Percentiles rank a stretch among this genome's conserved stretches.
Evolutionary conservation across 2,113 vertebrate genomes (phyloP).

Genomic region (Tyrannus savana): DNA sequence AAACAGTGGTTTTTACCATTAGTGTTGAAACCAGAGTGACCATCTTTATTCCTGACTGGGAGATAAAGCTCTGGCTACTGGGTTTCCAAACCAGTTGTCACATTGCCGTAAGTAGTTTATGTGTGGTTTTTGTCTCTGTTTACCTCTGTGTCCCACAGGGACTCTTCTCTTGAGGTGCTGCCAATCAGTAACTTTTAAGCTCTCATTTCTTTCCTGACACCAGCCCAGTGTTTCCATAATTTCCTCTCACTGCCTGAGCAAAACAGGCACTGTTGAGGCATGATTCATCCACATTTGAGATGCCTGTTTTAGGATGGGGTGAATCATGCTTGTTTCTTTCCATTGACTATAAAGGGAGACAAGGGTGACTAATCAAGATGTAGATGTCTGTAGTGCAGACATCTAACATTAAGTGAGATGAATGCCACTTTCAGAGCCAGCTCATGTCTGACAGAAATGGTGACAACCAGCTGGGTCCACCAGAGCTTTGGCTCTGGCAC

Average conservation of each 20-base stretch:
- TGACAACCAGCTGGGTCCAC: slow-evolving; percentile 10
- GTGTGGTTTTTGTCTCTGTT: fast-evolving
- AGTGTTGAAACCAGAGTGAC: background rate
- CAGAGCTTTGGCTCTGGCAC: background rate
- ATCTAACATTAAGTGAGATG: background rate
- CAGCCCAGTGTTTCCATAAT: background rate
- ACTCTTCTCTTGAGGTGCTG: background rate
- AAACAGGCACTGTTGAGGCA: background rate
- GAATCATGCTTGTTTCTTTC: slow-evolving; percentile 30
- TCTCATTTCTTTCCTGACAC: background rate
- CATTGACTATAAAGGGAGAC: slow-evolving; percentile 21
- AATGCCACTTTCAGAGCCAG: background rate
- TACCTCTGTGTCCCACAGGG: background rate
- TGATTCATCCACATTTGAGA: slow-evolving; percentile 35
- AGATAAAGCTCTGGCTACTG: background rate
- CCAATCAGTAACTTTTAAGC: background rate
- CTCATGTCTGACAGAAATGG: background rate
- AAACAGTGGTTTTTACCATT: background rate
- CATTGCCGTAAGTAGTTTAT: background rate
- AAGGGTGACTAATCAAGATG: slow-evolving; percentile 20
- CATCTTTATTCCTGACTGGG: background rate
- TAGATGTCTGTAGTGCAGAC: slow-evolving; percentile 26
- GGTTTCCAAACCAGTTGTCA: background rate
- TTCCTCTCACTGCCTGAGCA: background rate
- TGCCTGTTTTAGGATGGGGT: slow-evolving; percentile 22